Conservation (phyloP, 1,140 invertebrate genomes). For the Daktulosphaira vitifoliae region DNA sequence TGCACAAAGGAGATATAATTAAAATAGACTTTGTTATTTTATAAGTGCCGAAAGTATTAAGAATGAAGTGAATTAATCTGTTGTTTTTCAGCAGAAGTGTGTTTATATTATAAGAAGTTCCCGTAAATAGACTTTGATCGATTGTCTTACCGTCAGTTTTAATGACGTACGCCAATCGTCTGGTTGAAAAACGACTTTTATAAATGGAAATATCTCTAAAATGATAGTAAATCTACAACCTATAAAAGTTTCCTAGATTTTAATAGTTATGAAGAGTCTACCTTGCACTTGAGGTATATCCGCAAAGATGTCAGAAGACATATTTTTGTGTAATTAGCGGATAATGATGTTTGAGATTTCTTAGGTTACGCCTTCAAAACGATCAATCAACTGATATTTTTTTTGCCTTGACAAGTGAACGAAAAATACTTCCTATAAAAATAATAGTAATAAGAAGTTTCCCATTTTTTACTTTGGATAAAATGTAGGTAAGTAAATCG, state of each 20-base stretch:
- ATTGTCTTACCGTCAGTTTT: constrained; percentile 28
- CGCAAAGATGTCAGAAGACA: too few species aligned
- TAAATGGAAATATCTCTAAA: constrained; percentile 10
- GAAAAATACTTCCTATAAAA: neutral
- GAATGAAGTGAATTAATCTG: constrained; percentile 24
- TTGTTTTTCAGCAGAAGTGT: constrained; percentile 18
- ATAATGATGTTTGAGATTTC: neutral
- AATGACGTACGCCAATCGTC: constrained; percentile 6
- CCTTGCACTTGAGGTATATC: too few species aligned
- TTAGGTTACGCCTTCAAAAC: constrained; percentile 12
- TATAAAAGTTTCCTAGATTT: constrained; percentile 28
- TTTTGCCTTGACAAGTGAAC: neutral
- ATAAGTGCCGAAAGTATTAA: constrained; percentile 5
- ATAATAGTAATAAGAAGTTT: neutral
- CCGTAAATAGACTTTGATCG: constrained; percentile 30
- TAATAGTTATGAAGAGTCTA: too few species aligned
- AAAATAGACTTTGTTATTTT: neutral
- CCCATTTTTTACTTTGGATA: constrained; percentile 21
- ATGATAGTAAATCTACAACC: constrained; percentile 7
- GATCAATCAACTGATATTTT: constrained; percentile 23
- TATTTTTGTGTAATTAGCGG: too few species aligned
- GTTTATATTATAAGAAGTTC: constrained; percentile 23
- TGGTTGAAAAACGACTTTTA: constrained; percentile 20
- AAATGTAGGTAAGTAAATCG: neutral
- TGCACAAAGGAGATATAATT: too few species aligned